phyloP scores from a whole-genome alignment of 2,888 invertebrate species.

The Smittia sp. region DNA sequence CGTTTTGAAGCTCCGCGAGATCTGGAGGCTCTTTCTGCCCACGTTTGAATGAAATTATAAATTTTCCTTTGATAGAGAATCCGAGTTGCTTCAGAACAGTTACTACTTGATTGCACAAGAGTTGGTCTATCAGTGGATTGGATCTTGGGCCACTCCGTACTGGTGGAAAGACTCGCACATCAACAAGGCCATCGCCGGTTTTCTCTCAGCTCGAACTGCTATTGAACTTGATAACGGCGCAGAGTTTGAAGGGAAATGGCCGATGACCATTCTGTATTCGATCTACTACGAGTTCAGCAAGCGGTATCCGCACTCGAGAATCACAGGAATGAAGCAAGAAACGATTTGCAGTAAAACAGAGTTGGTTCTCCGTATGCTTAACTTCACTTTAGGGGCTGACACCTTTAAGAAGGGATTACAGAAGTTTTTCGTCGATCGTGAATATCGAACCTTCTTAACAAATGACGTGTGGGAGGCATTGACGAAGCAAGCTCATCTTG shows the following conservation, averaged over 20 bases:
- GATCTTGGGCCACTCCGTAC: slow-evolving; percentile 69
- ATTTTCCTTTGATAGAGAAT: slow-evolving; percentile 59
- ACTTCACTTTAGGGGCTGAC: slow-evolving; percentile 74
- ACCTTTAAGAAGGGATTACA: slow-evolving; percentile 72
- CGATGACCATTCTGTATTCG: slow-evolving; percentile 73
- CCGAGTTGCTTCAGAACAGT: slow-evolving; percentile 64
- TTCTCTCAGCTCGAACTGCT: neutral
- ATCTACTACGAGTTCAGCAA: slow-evolving; percentile 79
- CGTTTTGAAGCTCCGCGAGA: neutral
- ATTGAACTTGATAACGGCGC: slow-evolving; percentile 65
- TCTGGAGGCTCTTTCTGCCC: neutral
- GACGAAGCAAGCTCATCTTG: slow-evolving; percentile 64
- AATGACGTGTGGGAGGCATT: slow-evolving; percentile 77
- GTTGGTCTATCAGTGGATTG: slow-evolving; percentile 76
- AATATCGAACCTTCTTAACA: slow-evolving; percentile 72
- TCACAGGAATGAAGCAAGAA: slow-evolving; percentile 69
- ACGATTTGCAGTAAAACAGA: slow-evolving; percentile 73
- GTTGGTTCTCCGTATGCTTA: slow-evolving; percentile 84
- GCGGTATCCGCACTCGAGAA: slow-evolving; percentile 72
- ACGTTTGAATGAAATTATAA: neutral
- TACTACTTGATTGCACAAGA: slow-evolving; percentile 70
- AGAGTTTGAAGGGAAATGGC: slow-evolving; percentile 77
- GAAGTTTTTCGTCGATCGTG: slow-evolving; percentile 65
- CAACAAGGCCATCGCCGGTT: slow-evolving; percentile 71
- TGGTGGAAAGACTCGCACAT: slow-evolving; percentile 76